Evolutionary conservation across 2,888 invertebrate species (phyloP).

Genomic region (Molorchus minor): DNA sequence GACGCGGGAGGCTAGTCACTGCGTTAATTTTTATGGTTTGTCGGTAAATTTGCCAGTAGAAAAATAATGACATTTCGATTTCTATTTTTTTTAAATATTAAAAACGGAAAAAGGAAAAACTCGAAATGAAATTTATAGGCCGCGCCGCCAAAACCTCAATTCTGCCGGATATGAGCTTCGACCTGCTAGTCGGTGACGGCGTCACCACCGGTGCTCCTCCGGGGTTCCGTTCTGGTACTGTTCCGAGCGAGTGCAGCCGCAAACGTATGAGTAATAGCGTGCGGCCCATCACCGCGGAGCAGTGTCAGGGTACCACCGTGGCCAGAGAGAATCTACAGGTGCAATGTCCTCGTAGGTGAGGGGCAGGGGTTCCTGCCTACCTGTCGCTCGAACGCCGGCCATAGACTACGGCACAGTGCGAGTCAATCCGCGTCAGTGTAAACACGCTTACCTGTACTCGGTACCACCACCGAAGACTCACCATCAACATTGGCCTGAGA

Average conservation of each 20-base stretch:
- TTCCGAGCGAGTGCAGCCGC: constrained; percentile 49
- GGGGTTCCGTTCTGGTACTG: constrained; percentile 37
- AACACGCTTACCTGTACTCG: constrained; percentile 30
- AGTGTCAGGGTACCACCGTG: constrained; percentile 50
- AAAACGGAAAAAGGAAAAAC: no score
- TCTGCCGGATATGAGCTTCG: no score
- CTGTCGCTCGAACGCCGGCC: constrained; percentile 57
- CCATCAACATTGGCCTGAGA: constrained; percentile 66
- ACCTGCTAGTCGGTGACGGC: neutral
- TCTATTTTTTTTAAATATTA: no score
- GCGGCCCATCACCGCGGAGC: constrained; percentile 57
- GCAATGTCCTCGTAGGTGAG: constrained; percentile 61
- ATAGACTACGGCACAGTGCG: constrained; percentile 54
- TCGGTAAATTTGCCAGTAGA: no score
- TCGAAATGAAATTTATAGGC: no score
- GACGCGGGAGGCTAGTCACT: no score
- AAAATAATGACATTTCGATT: no score
- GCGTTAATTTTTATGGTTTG: no score
- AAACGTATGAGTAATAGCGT: constrained; percentile 58
- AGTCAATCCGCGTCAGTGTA: constrained; percentile 52
- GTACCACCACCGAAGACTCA: constrained; percentile 17
- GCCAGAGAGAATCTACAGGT: constrained; percentile 59
- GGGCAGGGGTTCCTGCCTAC: constrained; percentile 57
- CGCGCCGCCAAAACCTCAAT: no score
- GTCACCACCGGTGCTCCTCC: neutral